These are phyloP conservation scores for Lytechinus variegatus DNA, from an alignment of 35 echinoderm and acorn worm species.

Conservation along the genomic window DNA sequence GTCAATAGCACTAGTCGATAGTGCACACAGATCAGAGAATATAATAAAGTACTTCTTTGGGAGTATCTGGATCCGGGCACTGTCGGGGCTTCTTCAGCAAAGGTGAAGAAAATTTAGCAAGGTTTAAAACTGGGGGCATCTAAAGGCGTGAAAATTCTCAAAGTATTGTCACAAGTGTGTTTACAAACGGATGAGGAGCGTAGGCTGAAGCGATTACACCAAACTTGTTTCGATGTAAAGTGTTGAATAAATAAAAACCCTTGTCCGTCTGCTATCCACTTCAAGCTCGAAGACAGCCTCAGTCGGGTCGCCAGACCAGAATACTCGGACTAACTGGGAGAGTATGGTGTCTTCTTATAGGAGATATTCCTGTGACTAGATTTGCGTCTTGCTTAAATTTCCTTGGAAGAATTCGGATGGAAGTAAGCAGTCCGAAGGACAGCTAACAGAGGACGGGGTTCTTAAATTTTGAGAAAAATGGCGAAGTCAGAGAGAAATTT, in stretches of 20 bases:
- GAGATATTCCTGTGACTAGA: background rate
- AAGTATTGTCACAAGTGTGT: background rate
- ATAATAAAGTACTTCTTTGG: background rate
- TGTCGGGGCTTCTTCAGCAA: background rate
- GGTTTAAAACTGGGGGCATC: background rate
- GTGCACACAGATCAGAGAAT: background rate
- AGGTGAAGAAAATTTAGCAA: background rate
- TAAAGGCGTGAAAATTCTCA: background rate
- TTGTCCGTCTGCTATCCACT: background rate
- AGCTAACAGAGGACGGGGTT: no score
- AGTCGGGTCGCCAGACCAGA: background rate
- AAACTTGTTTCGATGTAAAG: background rate
- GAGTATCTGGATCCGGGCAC: background rate
- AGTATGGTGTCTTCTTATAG: background rate
- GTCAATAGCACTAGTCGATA: conserved; percentile 18
- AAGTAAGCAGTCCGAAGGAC: no score
- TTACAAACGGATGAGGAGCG: background rate
- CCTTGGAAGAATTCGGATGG: no score
- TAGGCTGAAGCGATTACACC: background rate
- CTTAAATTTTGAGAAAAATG: no score
- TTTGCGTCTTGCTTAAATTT: background rate
- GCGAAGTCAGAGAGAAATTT: no score
- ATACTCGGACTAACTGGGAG: background rate
- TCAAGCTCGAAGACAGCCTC: background rate
- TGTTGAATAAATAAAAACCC: background rate